Percentiles rank a stretch among this genome's conserved stretches.
These are phyloP conservation scores for Caenorhabditis briggsae DNA, from an alignment of 1,140 invertebrate genomes.

Conservation along the genomic window DNA sequence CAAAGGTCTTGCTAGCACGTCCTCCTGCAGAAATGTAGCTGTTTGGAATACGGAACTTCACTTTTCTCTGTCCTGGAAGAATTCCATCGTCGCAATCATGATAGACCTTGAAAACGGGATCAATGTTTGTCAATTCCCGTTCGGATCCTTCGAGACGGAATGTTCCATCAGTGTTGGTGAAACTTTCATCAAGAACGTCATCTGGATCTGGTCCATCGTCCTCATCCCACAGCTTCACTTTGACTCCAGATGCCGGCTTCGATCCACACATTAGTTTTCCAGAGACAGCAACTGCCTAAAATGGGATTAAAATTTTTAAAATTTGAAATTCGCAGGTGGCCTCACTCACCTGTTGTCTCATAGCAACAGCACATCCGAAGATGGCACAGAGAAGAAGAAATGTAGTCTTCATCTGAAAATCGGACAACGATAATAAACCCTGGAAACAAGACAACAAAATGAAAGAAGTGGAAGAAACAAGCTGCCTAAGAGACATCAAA, in stretches of 20 bases:
- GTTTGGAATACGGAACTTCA: slow-evolving; percentile 65
- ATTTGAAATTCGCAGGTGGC: not conserved
- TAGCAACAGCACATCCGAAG: slow-evolving; percentile 60
- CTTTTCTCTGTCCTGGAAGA: slow-evolving; percentile 70
- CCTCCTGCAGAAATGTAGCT: slow-evolving; percentile 65
- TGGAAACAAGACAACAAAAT: not conserved
- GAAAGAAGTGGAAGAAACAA: not conserved
- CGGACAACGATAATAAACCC: not conserved
- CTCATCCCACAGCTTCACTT: slow-evolving; percentile 69
- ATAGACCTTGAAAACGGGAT: slow-evolving; percentile 70
- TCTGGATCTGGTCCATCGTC: slow-evolving; percentile 70
- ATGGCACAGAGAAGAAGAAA: slow-evolving; percentile 57
- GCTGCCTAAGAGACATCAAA: not conserved
- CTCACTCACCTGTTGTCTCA: slow-evolving; percentile 63
- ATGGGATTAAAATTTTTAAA: not conserved
- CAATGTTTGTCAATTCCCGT: slow-evolving; percentile 69
- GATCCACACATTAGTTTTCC: slow-evolving; percentile 65
- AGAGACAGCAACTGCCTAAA: slow-evolving; percentile 61
- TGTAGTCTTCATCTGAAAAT: slow-evolving; percentile 21
- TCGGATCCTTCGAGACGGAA: slow-evolving; percentile 66
- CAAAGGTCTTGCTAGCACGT: slow-evolving; percentile 68
- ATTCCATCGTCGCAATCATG: slow-evolving; percentile 76
- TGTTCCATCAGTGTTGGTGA: slow-evolving; percentile 64
- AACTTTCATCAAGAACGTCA: slow-evolving; percentile 67
- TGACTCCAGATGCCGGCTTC: slow-evolving; percentile 66